Evolutionary conservation across 2,113 vertebrate species (phyloP), one percentile per base, ranked within the genome.

Genomic region (Taxidea taxus): DNA sequence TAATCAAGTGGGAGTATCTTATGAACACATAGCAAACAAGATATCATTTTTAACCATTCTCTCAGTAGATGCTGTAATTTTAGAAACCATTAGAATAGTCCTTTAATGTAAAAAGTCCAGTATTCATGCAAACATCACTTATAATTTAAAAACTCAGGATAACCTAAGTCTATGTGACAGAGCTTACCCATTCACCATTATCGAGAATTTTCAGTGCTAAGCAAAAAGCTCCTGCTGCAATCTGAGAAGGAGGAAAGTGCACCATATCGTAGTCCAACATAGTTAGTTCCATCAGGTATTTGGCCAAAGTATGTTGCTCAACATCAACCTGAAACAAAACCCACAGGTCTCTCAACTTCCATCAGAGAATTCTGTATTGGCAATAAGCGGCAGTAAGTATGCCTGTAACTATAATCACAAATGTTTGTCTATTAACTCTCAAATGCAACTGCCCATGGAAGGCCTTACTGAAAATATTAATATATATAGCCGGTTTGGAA

Each of bases 201-300:
- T 98, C 68, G 1, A 99, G 95, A 70, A 99, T 81, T 97, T 99
- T 99, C 72, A 99, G 98, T 25, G 99, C 98, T 8, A 99, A 98
- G 47, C 99, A 99, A 90, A 99, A 98, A 44, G 99, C 99, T 85
- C 99, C 99, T 4, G 99, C 98, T 7, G 99, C 99, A 75, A 98
- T 98, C 74, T 98, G 98, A 34, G 99, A 99, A 64, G 99, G 99
- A 64, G 98, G 98, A 75, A 99, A 98, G 88, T 99, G 99, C 89
- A 99, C 98, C 99, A 99, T 99, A 1, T 99, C 99, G 0, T 99
- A 99, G 97, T 99, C 99, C 0, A 99, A 39, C 98, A 99, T 99
- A 23, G 98, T 99, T 23, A 99, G 97, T 96, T 99, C 99, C 97
- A 99, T 99, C 60, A 99, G 97, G 93, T 99, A 99, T 91, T 99